These are phyloP conservation scores for Leptodactylus fuscus DNA, from an alignment of 2,113 vertebrate genomes.

Conservation along the genomic window DNA sequence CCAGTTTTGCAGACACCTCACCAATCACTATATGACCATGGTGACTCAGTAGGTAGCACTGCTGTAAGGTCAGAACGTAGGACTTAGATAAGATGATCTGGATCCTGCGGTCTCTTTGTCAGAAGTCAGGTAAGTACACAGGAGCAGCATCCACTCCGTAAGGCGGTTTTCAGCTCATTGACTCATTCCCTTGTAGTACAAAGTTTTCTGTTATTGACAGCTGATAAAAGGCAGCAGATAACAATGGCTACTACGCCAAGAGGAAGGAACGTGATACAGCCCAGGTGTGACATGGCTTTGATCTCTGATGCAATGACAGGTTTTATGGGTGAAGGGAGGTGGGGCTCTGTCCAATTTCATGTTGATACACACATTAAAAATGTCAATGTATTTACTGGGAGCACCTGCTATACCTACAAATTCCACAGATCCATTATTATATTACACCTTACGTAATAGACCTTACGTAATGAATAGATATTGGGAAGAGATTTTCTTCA, in stretches of 20 bases:
- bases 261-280: conserved; percentile 36
- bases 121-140: not conserved
- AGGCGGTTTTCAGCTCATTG: conserved; percentile 5
- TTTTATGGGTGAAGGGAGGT: conserved; percentile 28
- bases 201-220: conserved; percentile 27
- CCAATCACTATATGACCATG: too few species aligned
- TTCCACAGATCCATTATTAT: not conserved
- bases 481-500: too few species aligned
- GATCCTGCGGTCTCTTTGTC: not conserved
- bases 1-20: too few species aligned
- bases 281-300: conserved; percentile 42
- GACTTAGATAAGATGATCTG: not conserved
- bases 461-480: not conserved
- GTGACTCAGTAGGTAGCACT: too few species aligned
- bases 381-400: not conserved
- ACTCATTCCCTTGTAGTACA: conserved; percentile 40
- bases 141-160: not conserved
- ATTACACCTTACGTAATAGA: not conserved
- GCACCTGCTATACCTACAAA: not conserved
- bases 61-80: too few species aligned
- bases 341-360: not conserved
- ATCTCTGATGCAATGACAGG: conserved; percentile 18
- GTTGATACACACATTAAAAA: conserved; percentile 8
- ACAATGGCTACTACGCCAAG: conserved; percentile 2
- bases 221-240: conserved; percentile 41